Evolutionary conservation across 1,140 invertebrate genomes (phyloP).

Genomic region (Neotoxoptera formosana): DNA sequence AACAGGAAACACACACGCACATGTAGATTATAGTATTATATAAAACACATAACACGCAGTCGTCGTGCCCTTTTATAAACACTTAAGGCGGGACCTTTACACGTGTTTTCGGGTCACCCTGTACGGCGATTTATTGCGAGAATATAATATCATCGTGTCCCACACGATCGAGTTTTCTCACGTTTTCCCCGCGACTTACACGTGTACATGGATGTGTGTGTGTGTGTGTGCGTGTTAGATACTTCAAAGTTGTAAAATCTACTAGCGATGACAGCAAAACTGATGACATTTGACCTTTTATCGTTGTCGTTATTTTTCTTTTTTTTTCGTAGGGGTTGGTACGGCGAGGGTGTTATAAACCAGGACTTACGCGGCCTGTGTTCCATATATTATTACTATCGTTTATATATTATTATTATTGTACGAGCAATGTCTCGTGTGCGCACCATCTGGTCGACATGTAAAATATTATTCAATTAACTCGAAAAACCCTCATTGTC

Average conservation of each 20-base stretch:
- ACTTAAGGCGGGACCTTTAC: slow-evolving; percentile 32
- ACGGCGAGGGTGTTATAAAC: neutral
- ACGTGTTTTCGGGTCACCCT: slow-evolving; percentile 42
- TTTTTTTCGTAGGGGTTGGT: slow-evolving; percentile 12
- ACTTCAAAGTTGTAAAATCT: neutral
- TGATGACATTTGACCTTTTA: neutral
- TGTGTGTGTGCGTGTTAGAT: neutral
- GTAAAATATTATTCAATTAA: slow-evolving; percentile 54
- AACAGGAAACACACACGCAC: slow-evolving; percentile 29
- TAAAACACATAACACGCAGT: neutral
- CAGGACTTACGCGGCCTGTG: slow-evolving; percentile 12
- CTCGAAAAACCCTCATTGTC: slow-evolving; percentile 33
- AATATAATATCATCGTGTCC: neutral
- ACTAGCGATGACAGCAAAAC: neutral
- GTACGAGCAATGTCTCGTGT: neutral
- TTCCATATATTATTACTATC: neutral
- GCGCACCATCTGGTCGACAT: slow-evolving; percentile 42
- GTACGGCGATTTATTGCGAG: neutral
- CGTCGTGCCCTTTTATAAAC: slow-evolving; percentile 40
- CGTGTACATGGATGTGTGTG: neutral
- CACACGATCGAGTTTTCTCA: slow-evolving; percentile 50
- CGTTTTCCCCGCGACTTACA: neutral
- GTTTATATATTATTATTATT: neutral
- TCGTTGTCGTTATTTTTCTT: neutral
- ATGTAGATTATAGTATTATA: neutral